These are phyloP conservation scores for Melanchra persicariae DNA, from an alignment of 2,888 invertebrate species.

Conservation along the genomic window DNA sequence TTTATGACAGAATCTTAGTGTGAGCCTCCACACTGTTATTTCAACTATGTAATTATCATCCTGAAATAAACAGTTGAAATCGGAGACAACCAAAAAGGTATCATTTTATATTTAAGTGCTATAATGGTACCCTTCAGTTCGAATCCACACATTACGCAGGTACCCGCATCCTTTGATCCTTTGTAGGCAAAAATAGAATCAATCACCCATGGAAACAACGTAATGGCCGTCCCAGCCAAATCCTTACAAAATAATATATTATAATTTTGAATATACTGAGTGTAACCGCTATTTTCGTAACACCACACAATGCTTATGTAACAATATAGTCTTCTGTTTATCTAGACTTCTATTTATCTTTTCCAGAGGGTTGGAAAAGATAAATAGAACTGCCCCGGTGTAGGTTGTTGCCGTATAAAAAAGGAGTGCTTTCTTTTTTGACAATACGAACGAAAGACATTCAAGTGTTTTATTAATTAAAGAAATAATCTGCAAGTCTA, in stretches of 20 bases:
- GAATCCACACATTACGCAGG: slow-evolving; percentile 31
- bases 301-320: slow-evolving; percentile 20
- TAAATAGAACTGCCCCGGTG: slow-evolving; percentile 6
- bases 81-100: slow-evolving; percentile 9
- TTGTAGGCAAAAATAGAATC: slow-evolving; percentile 60
- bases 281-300: slow-evolving; percentile 42
- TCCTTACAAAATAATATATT: slow-evolving; percentile 50
- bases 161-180: slow-evolving; percentile 45
- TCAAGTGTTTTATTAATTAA: no score
- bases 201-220: slow-evolving; percentile 48
- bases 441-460: not conserved
- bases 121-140: slow-evolving; percentile 6
- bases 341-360: no score
- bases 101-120: slow-evolving; percentile 25
- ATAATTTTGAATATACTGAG: slow-evolving; percentile 39
- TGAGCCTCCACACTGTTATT: no score
- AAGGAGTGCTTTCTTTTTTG: not conserved
- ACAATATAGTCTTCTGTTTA: no score
- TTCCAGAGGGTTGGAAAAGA: slow-evolving; percentile 7
- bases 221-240: slow-evolving; percentile 42
- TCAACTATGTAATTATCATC: no score
- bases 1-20: no score
- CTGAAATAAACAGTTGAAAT: not conserved
- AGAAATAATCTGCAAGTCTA: no score
- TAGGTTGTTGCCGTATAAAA: not conserved